Evolutionary conservation across 2,888 invertebrate species (phyloP).

Genomic region (Andrena haemorrhoa): DNA sequence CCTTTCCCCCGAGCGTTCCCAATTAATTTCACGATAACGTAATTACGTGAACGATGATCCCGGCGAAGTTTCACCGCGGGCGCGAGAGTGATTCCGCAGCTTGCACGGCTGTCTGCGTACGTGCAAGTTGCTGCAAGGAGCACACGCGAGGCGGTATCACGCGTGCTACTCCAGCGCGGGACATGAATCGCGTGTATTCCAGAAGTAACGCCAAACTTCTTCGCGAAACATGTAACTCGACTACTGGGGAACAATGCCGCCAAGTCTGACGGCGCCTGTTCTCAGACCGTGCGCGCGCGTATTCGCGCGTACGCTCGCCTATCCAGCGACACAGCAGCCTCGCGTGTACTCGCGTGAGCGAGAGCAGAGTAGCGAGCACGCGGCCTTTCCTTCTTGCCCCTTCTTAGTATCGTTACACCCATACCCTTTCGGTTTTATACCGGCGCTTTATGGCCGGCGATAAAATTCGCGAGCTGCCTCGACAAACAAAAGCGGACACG

Average conservation of each 20-base stretch:
- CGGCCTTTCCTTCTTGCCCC: slow-evolving; percentile 29
- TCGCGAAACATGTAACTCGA: slow-evolving; percentile 62
- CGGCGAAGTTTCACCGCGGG: slow-evolving; percentile 1
- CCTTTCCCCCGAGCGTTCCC: not conserved
- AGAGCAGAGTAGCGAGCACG: slow-evolving; percentile 28
- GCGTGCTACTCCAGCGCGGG: slow-evolving; percentile 23
- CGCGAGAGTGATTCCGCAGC: not conserved
- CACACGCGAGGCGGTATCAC: slow-evolving; percentile 37
- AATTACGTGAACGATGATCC: slow-evolving; percentile 5
- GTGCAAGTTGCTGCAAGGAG: slow-evolving; percentile 5
- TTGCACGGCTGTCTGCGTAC: not conserved
- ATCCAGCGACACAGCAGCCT: slow-evolving; percentile 3
- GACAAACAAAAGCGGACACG: slow-evolving; percentile 62
- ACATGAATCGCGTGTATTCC: slow-evolving; percentile 62
- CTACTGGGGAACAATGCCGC: slow-evolving; percentile 62
- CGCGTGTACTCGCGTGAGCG: not conserved
- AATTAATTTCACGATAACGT: slow-evolving; percentile 15
- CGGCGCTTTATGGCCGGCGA: slow-evolving; percentile 57
- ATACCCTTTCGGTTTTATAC: slow-evolving; percentile 48
- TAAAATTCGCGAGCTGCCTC: slow-evolving; percentile 67
- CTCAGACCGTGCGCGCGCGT: slow-evolving; percentile 7
- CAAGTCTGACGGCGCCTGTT: slow-evolving; percentile 49
- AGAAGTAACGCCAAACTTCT: slow-evolving; percentile 69
- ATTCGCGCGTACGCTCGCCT: slow-evolving; percentile 11
- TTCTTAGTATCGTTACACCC: slow-evolving; percentile 41